These are phyloP conservation scores for Melinopterus prodromus DNA, from an alignment of 2,888 invertebrate species.

Conservation along the genomic window DNA sequence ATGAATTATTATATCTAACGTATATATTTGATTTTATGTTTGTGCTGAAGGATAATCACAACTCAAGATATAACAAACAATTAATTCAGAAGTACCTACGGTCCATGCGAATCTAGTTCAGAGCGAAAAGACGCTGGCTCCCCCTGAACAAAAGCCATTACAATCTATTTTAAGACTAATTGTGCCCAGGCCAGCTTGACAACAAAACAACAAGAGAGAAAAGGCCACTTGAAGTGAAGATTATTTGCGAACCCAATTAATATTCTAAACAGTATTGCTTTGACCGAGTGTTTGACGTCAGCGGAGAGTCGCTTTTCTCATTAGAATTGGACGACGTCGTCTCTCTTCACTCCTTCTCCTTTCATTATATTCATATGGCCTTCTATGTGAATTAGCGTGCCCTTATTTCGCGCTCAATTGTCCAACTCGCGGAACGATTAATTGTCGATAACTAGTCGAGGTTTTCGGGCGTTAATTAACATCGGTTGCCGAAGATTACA, in stretches of 20 bases:
- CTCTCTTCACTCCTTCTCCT: constrained; percentile 4
- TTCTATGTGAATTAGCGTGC: constrained; percentile 51
- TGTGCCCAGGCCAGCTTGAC: constrained; percentile 21
- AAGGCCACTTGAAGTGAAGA: constrained; percentile 20
- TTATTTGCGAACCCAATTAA: constrained; percentile 34
- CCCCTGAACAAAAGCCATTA: constrained; percentile 4
- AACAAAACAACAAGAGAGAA: constrained; percentile 8
- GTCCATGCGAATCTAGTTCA: neutral
- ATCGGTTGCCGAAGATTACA: neutral
- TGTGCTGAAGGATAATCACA: too few relatives aligned
- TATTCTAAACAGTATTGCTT: constrained; percentile 42
- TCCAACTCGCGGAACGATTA: constrained; percentile 13
- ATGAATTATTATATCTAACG: too few relatives aligned
- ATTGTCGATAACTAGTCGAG: constrained; percentile 16
- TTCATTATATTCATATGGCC: constrained; percentile 52
- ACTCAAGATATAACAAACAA: too few relatives aligned
- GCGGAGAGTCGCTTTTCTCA: constrained; percentile 47
- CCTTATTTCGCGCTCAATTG: constrained; percentile 39
- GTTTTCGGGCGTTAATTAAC: constrained; percentile 20
- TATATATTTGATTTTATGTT: too few relatives aligned
- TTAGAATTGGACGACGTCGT: constrained; percentile 42
- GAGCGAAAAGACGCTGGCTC: neutral
- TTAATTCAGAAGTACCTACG: neutral
- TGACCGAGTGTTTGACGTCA: constrained; percentile 50
- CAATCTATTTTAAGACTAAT: constrained; percentile 25